Evolutionary conservation across 1,140 invertebrate genomes (phyloP), one percentile per base, ranked within the genome.

Genomic region (Melitaea cinxia): DNA sequence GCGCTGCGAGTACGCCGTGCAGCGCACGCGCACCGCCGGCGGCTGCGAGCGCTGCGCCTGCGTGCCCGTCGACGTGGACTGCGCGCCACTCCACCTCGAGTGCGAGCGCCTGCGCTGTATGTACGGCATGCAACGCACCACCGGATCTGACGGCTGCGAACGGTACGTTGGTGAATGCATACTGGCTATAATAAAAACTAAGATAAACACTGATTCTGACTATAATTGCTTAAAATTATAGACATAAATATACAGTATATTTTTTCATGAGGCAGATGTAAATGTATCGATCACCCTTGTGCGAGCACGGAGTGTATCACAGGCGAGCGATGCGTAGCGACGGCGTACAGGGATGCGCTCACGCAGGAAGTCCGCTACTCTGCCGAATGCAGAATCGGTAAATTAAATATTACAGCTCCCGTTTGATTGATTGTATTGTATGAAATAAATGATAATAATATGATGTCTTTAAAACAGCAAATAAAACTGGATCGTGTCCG

Each of bases 401-500:
- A 92, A 83, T 65, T n/a, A n/a, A n/a, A n/a, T 30, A 9, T 56
- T 9, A 0, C 10, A 10, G 12, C 1, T 49, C 21, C 15, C 7
- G 19, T n/a, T 45, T 9, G 19, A 10, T 19, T 45, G 5, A 1
- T 21, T 9, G 4, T 21, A 45, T 45, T 19, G 5, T 10, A 9
- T 10, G 1, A 21, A 9, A 45, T 45, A 7, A 19, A 19, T 21
- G 2, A 17, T 0, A 21, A 5, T 45, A 19, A 1, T 17, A 19
- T 10, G 6, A 26, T 6, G 2, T 4, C 2, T 1, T 45, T 45
- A 9, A 9, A 21, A 35, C 57, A 95, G 95, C 91, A 1, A 93
- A 92, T 62, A 98, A 98, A 89, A 84, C 92, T 0, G 97, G 97
- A 1, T 82, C 85, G 6, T 98, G 97, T 82, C 96, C 97, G 6